Evolutionary conservation across 2,888 invertebrate genomes (phyloP).

Genomic region (Augiades crinisus): DNA sequence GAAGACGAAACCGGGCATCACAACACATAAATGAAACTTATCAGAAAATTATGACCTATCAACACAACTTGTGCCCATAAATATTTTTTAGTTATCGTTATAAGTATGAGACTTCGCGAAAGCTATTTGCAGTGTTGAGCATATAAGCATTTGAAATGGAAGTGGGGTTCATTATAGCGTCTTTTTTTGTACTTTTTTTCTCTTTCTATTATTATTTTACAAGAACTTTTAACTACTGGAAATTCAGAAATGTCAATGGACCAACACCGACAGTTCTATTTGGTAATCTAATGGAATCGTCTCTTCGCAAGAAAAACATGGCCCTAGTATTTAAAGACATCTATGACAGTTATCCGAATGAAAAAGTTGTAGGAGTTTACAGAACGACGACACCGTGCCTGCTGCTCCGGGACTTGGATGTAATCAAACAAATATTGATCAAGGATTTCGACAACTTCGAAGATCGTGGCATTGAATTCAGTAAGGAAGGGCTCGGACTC

Average conservation of each 20-base stretch:
- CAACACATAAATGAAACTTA: too few relatives aligned
- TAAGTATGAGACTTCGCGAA: too few relatives aligned
- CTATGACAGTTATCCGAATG: conserved; percentile 46
- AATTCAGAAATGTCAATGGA: conserved; percentile 41
- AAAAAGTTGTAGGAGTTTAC: conserved; percentile 54
- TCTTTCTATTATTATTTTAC: conserved; percentile 49
- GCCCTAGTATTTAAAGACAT: conserved; percentile 40
- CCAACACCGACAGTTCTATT: conserved; percentile 46
- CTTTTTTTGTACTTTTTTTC: too few relatives aligned
- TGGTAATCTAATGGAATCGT: conserved; percentile 45
- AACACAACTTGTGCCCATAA: too few relatives aligned
- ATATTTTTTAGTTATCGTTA: too few relatives aligned
- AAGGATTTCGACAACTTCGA: conserved; percentile 52
- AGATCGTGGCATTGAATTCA: conserved; percentile 49
- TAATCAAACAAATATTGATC: conserved; percentile 52
- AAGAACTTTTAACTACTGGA: conserved; percentile 52
- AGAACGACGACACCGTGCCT: conserved; percentile 48
- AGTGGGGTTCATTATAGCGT: too few relatives aligned
- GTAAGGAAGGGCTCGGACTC: conserved; percentile 45
- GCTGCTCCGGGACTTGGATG: conserved; percentile 50
- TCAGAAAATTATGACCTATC: too few relatives aligned
- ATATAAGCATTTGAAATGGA: too few relatives aligned
- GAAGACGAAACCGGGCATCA: too few relatives aligned
- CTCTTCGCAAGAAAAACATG: conserved; percentile 36
- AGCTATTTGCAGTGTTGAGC: too few relatives aligned